A percentile compares a stretch with the other conserved stretches of the same genome.
phyloP scores from a whole-genome alignment of 2,113 vertebrate species.

The Apodemus sylvaticus region DNA sequence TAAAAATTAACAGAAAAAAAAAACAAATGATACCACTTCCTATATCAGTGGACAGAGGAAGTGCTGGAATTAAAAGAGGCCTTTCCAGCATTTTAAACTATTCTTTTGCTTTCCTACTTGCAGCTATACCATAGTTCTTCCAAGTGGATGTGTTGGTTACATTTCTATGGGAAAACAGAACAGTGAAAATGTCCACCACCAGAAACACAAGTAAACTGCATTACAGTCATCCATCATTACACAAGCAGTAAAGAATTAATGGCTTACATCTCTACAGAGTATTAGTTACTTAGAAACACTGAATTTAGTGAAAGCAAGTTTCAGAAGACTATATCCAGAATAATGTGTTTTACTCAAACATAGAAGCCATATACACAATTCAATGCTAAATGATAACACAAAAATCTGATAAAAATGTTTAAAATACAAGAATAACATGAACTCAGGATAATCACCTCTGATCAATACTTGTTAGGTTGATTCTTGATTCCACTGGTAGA shows the following conservation, averaged over 20 bases:
- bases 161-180: neutral
- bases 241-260: slow-evolving; percentile 47
- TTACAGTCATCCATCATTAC: slow-evolving; percentile 41
- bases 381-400: neutral
- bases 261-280: neutral
- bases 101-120: slow-evolving; percentile 3
- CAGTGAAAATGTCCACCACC: slow-evolving; percentile 26
- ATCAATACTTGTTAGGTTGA: slow-evolving; percentile 16
- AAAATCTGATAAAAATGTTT: slow-evolving; percentile 43
- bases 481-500: neutral
- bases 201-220: slow-evolving; percentile 35
- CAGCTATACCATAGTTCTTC: neutral
- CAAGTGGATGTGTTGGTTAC: neutral
- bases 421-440: slow-evolving; percentile 48
- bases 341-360: neutral
- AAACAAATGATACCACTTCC: slow-evolving; percentile 8
- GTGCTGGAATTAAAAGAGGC: neutral
- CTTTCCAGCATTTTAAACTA: slow-evolving; percentile 18
- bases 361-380: slow-evolving; percentile 26
- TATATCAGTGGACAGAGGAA: neutral
- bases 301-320: slow-evolving; percentile 34
- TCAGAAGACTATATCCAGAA: slow-evolving; percentile 14
- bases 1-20: slow-evolving; percentile 47
- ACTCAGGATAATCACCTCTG: slow-evolving; percentile 34
- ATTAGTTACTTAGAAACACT: slow-evolving; percentile 49